These are phyloP conservation scores for Salvelinus namaycush DNA, from an alignment of 2,113 vertebrate genomes.

Conservation along the genomic window DNA sequence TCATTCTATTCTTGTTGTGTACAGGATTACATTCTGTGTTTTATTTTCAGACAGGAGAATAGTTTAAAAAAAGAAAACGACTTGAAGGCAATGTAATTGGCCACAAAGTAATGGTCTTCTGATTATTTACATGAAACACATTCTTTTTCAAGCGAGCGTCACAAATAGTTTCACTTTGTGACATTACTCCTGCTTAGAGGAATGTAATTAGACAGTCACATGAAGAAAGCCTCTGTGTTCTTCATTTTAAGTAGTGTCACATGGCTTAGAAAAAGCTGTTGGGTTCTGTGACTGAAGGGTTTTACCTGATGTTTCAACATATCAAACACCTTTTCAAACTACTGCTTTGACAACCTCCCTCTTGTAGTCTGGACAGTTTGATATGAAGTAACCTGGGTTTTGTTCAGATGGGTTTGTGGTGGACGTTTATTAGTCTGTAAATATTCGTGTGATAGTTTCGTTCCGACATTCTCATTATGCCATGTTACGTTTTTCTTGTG, in stretches of 20 bases:
- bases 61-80: not conserved
- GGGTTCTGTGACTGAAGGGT: constrained; percentile 16
- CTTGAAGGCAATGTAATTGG: not conserved
- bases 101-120: constrained; percentile 3
- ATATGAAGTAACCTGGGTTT: constrained; percentile 44
- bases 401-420: not conserved
- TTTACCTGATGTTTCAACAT: constrained; percentile 59
- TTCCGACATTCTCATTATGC: too few relatives aligned
- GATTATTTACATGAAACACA: constrained; percentile 16
- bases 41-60: not conserved
- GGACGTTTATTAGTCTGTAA: constrained; percentile 17
- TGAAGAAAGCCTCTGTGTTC: constrained; percentile 19
- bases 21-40: not conserved
- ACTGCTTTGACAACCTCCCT: constrained; percentile 66
- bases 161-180: constrained; percentile 34
- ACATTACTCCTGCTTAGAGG: constrained; percentile 23
- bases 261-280: constrained; percentile 35
- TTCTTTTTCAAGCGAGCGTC: constrained; percentile 25
- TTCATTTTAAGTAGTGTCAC: constrained; percentile 57
- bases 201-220: constrained; percentile 45
- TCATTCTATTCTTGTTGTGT: too few relatives aligned
- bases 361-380: constrained; percentile 11
- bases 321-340: constrained; percentile 69
- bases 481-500: too few relatives aligned
- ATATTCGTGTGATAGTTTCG: not conserved